Conservation (phyloP, 2,797 vertebrate species). For the Emydoidea blandingii region DNA sequence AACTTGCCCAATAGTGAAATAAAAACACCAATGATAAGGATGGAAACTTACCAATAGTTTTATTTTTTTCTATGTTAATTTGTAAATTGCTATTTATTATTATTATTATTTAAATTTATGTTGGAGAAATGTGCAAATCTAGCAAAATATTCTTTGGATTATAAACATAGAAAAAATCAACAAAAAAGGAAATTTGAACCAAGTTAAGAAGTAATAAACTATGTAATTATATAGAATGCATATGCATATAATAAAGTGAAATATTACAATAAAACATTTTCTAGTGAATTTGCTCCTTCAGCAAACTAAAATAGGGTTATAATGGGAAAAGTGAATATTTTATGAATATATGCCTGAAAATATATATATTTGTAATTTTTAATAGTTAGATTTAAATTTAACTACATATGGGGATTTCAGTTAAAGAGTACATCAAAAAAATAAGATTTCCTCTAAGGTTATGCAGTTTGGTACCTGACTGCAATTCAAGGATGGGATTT, state of each 20-base stretch:
- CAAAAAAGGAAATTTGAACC: conserved; percentile 51
- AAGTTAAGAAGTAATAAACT: conserved; percentile 68
- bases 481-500: conserved; percentile 50
- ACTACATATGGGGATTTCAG: conserved; percentile 47
- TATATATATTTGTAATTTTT: conserved; percentile 54
- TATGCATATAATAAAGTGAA: conserved; percentile 70
- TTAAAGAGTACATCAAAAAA: conserved; percentile 60
- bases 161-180: conserved; percentile 78
- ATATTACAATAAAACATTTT: conserved; percentile 67
- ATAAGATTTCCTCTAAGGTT: conserved; percentile 44
- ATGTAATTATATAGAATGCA: conserved; percentile 67
- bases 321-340: conserved; percentile 64
- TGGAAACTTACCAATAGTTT: conserved; percentile 52
- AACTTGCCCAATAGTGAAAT: conserved; percentile 57
- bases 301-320: conserved; percentile 68
- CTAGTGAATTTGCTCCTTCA: conserved; percentile 70
- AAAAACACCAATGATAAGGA: conserved; percentile 54
- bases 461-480: conserved; percentile 45
- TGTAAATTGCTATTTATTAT: conserved; percentile 59
- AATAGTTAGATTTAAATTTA: conserved; percentile 71
- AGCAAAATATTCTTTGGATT: conserved; percentile 85
- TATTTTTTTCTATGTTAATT: conserved; percentile 50
- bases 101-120: conserved; percentile 73
- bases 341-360: conserved; percentile 63
- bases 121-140: conserved; percentile 81